Evolutionary conservation across 2,797 vertebrate species (phyloP).

Genomic region (Lutjanus campechanus): DNA sequence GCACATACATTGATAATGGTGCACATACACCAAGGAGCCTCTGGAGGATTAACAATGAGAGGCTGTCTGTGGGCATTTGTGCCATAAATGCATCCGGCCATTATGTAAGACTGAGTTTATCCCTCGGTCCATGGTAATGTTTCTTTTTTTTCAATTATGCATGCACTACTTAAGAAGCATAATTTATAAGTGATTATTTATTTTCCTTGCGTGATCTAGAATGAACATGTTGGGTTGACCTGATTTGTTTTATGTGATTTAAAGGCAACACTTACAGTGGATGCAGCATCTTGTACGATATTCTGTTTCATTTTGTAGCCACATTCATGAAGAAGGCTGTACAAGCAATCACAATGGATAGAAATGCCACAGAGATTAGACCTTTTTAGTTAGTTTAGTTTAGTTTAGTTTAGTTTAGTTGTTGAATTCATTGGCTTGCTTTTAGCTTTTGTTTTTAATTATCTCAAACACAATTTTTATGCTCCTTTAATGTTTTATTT

Average conservation of each 20-base stretch:
- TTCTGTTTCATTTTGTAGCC: constrained; percentile 8
- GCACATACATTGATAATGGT: constrained; percentile 31
- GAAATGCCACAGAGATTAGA: constrained; percentile 13
- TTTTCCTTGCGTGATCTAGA: constrained; percentile 44
- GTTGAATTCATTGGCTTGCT: no score
- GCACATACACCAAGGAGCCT: constrained; percentile 34
- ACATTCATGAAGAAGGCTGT: constrained; percentile 1
- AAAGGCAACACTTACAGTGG: constrained; percentile 20
- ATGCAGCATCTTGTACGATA: constrained; percentile 19
- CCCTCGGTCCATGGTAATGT: constrained; percentile 45
- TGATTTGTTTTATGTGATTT: constrained; percentile 51
- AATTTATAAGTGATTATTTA: constrained; percentile 59
- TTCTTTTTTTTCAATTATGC: constrained; percentile 57
- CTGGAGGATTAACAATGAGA: constrained; percentile 45
- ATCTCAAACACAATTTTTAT: no score
- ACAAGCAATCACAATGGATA: not conserved
- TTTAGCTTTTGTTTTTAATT: no score
- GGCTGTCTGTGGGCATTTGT: constrained; percentile 45
- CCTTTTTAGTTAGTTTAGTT: no score
- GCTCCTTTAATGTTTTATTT: no score
- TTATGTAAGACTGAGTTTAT: constrained; percentile 41
- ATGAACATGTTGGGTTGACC: constrained; percentile 34
- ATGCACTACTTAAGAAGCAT: constrained; percentile 49
- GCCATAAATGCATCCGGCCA: constrained; percentile 29
- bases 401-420: no score